These are phyloP conservation scores for Andrena bicolor DNA, from an alignment of 2,888 invertebrate species.

Conservation along the genomic window DNA sequence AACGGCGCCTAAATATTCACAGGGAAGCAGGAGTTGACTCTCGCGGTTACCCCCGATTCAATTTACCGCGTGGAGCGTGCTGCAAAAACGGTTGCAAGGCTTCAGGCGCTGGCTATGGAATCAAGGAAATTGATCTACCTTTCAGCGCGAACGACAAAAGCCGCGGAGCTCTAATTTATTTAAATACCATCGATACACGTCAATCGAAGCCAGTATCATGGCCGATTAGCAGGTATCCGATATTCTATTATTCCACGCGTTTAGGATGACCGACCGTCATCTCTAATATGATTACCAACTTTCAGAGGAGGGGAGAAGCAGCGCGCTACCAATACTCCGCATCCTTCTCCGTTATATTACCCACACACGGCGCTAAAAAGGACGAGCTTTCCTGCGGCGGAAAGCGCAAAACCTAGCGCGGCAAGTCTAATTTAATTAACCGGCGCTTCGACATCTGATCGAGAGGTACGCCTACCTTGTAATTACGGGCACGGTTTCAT, in stretches of 20 bases:
- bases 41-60: conserved; percentile 58
- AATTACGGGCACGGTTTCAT: neutral
- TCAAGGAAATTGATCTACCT: neutral
- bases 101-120: conserved; percentile 23
- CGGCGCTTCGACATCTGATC: no score
- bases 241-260: neutral
- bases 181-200: neutral
- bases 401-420: no score
- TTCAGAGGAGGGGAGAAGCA: neutral
- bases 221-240: neutral
- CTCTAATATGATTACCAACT: neutral
- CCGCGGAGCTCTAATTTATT: neutral
- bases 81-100: conserved; percentile 49
- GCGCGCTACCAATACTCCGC: neutral
- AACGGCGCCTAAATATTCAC: conserved; percentile 66
- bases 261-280: neutral
- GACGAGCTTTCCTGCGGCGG: no score
- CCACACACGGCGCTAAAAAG: no score
- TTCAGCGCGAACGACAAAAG: neutral
- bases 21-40: conserved; percentile 42
- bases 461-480: neutral
- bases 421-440: no score
- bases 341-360: neutral
- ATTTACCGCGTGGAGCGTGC: conserved; percentile 34
- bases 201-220: neutral